A percentile compares a stretch with the other conserved stretches of the same genome.
Conservation (phyloP, 2,888 invertebrate genomes). For the Odontomyia ornata region DNA sequence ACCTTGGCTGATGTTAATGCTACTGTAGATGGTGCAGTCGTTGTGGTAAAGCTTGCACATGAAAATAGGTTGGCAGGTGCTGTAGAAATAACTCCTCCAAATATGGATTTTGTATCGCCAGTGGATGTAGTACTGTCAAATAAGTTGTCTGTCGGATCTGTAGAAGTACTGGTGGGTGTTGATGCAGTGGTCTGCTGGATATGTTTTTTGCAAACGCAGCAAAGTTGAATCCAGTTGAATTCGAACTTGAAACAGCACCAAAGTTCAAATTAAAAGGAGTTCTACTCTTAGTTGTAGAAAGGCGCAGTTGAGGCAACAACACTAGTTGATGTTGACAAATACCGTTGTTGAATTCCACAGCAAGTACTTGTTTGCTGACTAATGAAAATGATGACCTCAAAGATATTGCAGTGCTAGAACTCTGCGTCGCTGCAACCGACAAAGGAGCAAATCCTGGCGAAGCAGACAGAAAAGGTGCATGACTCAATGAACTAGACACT, state of each 20-base stretch:
- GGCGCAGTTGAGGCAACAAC: too few relatives aligned
- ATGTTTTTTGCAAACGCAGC: slow-evolving; percentile 47
- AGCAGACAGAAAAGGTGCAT: neutral
- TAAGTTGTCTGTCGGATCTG: slow-evolving; percentile 53
- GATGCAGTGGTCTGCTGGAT: slow-evolving; percentile 24
- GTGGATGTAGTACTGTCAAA: slow-evolving; percentile 48
- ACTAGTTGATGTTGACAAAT: neutral
- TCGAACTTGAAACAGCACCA: too few relatives aligned
- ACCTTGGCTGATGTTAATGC: neutral
- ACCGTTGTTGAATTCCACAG: neutral
- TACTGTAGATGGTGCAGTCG: slow-evolving; percentile 14
- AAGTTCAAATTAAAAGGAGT: neutral
- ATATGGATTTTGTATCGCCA: slow-evolving; percentile 30
- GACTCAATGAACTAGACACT: neutral
- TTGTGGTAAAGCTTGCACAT: neutral
- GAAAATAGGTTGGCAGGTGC: neutral
- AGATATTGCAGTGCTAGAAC: neutral
- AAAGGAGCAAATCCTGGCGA: neutral
- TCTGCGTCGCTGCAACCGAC: neutral
- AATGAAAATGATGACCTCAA: neutral
- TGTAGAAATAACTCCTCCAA: slow-evolving; percentile 18
- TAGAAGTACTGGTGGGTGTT: slow-evolving; percentile 38
- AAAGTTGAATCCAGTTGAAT: slow-evolving; percentile 28
- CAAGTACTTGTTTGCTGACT: neutral
- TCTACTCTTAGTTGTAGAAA: slow-evolving; percentile 34